These are phyloP conservation scores for Oreotrochilus melanogaster DNA, from an alignment of 2,113 vertebrate genomes.

Conservation along the genomic window DNA sequence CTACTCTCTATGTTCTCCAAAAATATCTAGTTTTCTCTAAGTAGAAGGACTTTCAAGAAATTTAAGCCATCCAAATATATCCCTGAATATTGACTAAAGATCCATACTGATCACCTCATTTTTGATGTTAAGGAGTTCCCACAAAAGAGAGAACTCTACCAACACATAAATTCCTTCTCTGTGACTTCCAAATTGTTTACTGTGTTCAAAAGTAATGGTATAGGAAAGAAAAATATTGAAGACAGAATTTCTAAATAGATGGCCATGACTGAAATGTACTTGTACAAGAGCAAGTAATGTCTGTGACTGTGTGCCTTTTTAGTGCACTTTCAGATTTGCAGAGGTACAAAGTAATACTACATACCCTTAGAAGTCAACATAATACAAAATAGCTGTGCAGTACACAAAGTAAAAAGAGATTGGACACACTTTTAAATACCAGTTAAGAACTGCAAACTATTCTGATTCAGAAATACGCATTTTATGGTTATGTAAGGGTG, in stretches of 20 bases:
- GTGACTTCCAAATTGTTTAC: not conserved
- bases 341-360: not conserved
- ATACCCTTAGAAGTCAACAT: not conserved
- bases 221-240: not conserved
- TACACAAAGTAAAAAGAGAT: not conserved
- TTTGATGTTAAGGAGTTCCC: not conserved
- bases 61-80: not conserved
- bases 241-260: not conserved
- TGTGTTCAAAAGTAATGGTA: not conserved
- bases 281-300: not conserved
- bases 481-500: not conserved
- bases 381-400: not conserved
- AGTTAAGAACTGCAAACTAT: not conserved
- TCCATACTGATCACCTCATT: not conserved
- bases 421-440: not conserved
- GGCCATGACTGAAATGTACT: not conserved
- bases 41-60: not conserved
- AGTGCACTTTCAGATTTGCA: not conserved
- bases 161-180: not conserved
- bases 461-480: not conserved
- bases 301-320: not conserved
- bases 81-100: not conserved
- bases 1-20: not conserved
- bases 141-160: not conserved
- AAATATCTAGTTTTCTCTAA: not conserved